Base-by-base conservation (phyloP, 2,113 vertebrate genomes). In the Polypterus senegalus region DNA sequence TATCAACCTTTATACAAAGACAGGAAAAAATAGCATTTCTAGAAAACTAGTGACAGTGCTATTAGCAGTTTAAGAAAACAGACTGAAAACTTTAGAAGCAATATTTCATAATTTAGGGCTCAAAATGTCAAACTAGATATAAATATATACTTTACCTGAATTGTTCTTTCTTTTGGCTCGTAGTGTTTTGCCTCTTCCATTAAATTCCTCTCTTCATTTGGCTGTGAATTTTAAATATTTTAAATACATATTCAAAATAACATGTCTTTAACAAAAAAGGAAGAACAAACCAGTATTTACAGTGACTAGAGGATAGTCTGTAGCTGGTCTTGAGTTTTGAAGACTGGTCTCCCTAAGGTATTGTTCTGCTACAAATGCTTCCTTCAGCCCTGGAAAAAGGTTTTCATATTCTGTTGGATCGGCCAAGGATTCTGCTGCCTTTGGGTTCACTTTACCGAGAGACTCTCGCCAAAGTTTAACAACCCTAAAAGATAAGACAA, bases 351-450 rank as follows among this genome's bases (percentile, higher is more conserved):
- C 81, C 70, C 90, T 86, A 47, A 97, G 79, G 4, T 85, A 98
- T 48, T 91, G 81, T 73, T 99, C 96, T 54, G 88, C 95, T 65
- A 86, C 73, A 75, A 97, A 97, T 45, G 96, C 90, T 78, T 99
- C 95, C 74, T 83, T 94, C 69, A 99, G 77, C 6, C 96, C 96
- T 45, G 96, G 96, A 68, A 99, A 99, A 51, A 99, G 86, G 71
- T 99, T 99, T 75, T 97, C 95, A 65, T 99, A 99, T 63, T 97
- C 95, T 4, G 95, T 97, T 49, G 96, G 96, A 71, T 99, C 96
- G 58, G 96, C 95, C 51, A 98, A 82, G 4, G 96, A 97, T 63
- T 99, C 96, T 0, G 94, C 96, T 43, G 96, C 95, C 85, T 97
- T 98, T 69, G 97, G 94, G 72, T 97, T 99, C 63, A 97, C 82